These are phyloP conservation scores for Panorpa germanica DNA, from an alignment of 2,888 invertebrate species.

Conservation along the genomic window DNA sequence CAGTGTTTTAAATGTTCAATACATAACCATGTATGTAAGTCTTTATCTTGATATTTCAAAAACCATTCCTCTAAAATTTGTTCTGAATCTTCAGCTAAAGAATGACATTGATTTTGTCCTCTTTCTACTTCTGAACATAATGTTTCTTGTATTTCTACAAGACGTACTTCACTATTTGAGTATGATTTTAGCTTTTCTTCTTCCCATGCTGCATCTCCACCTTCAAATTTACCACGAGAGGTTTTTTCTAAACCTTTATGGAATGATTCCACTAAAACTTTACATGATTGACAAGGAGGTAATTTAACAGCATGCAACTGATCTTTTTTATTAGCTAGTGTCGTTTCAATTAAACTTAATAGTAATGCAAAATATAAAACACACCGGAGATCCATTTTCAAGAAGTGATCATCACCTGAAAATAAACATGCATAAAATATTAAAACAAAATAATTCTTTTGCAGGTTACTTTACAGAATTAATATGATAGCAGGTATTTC, in stretches of 20 bases:
- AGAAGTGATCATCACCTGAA: too few species aligned
- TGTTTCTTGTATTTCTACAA: conserved; percentile 79
- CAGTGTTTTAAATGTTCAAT: conserved; percentile 57
- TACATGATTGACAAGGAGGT: conserved; percentile 66
- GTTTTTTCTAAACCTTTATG: conserved; percentile 65
- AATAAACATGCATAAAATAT: too few species aligned
- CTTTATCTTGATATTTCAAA: conserved; percentile 44
- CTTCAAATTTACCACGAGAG: conserved; percentile 74
- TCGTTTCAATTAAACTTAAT: too few species aligned
- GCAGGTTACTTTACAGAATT: too few species aligned
- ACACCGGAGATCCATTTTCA: too few species aligned
- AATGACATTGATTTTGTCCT: conserved; percentile 62
- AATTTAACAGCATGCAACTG: conserved; percentile 33
- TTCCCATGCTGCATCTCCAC: conserved; percentile 89
- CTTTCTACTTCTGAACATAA: conserved; percentile 59
- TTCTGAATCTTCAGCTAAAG: conserved; percentile 70
- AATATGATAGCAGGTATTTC: too few species aligned
- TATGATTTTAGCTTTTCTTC: conserved; percentile 71
- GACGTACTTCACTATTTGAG: conserved; percentile 69
- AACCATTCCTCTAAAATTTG: conserved; percentile 77
- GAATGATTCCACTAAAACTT: conserved; percentile 53
- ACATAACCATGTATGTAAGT: conserved; percentile 59
- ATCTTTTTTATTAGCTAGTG: too few species aligned
- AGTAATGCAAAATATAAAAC: too few species aligned
- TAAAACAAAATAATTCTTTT: too few species aligned